Base-by-base conservation (phyloP, 2,797 vertebrate genomes). In the Spinibarbus caldwelli region DNA sequence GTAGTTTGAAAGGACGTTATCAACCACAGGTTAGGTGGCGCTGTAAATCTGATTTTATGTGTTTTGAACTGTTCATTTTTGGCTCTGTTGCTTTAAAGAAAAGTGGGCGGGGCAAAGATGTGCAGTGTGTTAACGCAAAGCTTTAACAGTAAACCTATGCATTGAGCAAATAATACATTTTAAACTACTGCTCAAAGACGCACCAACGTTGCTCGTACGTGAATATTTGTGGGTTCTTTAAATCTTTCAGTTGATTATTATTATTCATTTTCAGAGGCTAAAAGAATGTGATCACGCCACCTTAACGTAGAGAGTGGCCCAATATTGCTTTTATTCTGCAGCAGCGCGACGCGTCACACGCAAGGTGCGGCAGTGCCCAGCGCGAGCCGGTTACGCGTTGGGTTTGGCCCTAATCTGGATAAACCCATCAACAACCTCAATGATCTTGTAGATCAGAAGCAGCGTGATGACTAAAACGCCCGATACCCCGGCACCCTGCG, bases 401-500 rank as follows among this genome's bases (percentile, higher is more conserved):
- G 62, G 45, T 64, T 72, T 38, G 85, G 38, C 49, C 31, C 5
- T 31, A 71, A 82, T 82, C 67, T 54, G 34, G 72, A 81, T 72
- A 62, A 72, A 64, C 52, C 36, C 66, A 45, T 47, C 64, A 67
- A 23, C 76, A 49, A 71, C 29, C 66, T 78, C 29, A 45, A 79
- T 85, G 83, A 38, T 72, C 31, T 34, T n/a, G 15, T 87, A 75
- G 47, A 54, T 4, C 67, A 47, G 45, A 29, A 23, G 10, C 43
- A 52, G 41, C 52, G 75, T 52, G 62, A 91, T 91, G 90, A 91
- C 88, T 54, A 90, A 91, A 87, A 87, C 89, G 19, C 90, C 86
- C 11, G 82, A 57, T 31, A 64, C 57, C 49, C 71, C 81, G 52
- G 85, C 84, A 77, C 83, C 87, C 41, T 75, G 81, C 41, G 72